Evolutionary conservation across 2,113 vertebrate genomes (phyloP).

Genomic region (Pluvialis apricaria): DNA sequence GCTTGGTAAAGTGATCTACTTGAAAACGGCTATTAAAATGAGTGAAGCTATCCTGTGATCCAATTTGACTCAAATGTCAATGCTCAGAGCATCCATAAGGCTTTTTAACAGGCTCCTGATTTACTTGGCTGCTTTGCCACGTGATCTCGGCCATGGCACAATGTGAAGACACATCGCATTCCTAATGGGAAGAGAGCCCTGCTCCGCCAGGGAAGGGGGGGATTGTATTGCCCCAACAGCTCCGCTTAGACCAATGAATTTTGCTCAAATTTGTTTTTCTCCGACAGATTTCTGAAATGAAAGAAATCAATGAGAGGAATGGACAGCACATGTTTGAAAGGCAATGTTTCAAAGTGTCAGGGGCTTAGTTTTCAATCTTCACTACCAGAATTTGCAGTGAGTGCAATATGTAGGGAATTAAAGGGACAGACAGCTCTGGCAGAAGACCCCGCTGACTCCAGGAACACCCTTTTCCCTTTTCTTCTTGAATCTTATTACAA

Average conservation of each 20-base stretch:
- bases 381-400: slow-evolving; percentile 64
- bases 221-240: not conserved
- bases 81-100: not conserved
- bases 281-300: slow-evolving; percentile 58
- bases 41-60: not conserved
- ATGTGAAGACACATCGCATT: not conserved
- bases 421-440: slow-evolving; percentile 52
- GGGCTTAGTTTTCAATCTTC: slow-evolving; percentile 70
- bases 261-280: slow-evolving; percentile 64
- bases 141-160: not conserved
- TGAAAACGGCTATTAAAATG: not conserved
- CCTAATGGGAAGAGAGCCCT: slow-evolving; percentile 7
- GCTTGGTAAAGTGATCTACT: not conserved
- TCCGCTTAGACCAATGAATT: slow-evolving; percentile 56
- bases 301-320: slow-evolving; percentile 68
- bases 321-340: slow-evolving; percentile 66
- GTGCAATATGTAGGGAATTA: slow-evolving; percentile 69
- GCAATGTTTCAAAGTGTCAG: slow-evolving; percentile 78
- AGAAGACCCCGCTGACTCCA: not conserved
- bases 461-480: not conserved
- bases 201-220: not conserved
- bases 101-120: slow-evolving; percentile 6
- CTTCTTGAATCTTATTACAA: not conserved
- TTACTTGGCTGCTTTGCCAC: not conserved
- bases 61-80: not conserved